Percentiles rank a stretch among this genome's conserved stretches.
These are phyloP conservation scores for Lasioglossum vierecki DNA, from an alignment of 2,888 invertebrate genomes.

Conservation along the genomic window DNA sequence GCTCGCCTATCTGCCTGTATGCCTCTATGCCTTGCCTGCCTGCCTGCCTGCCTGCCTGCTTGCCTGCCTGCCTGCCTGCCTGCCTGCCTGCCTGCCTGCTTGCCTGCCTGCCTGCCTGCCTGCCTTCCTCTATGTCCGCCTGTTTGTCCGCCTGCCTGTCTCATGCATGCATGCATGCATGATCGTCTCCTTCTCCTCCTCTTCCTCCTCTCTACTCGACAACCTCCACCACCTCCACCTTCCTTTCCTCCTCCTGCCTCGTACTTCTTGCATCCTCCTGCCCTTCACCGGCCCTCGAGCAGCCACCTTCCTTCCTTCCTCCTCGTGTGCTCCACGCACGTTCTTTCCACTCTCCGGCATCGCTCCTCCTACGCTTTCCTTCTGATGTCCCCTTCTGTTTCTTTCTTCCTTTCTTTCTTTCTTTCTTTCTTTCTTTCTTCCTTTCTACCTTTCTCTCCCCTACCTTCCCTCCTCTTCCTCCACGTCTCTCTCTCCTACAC, in stretches of 20 bases:
- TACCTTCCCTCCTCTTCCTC: neutral
- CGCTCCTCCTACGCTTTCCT: conserved; percentile 54
- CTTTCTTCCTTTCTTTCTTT: neutral
- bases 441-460: neutral
- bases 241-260: conserved; percentile 40
- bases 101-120: conserved; percentile 52
- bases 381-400: neutral
- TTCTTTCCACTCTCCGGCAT: conserved; percentile 19
- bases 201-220: conserved; percentile 43
- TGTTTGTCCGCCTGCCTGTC: conserved; percentile 52
- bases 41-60: conserved; percentile 50
- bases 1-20: conserved; percentile 51
- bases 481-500: neutral
- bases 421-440: neutral
- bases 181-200: conserved; percentile 43
- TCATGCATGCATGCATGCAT: conserved; percentile 55
- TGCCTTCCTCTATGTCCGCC: conserved; percentile 51
- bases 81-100: conserved; percentile 48
- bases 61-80: conserved; percentile 47
- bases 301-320: conserved; percentile 55
- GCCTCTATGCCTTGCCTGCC: conserved; percentile 50
- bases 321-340: conserved; percentile 18
- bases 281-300: conserved; percentile 52
- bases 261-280: conserved; percentile 38
- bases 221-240: conserved; percentile 33